Conservation (phyloP, 1,140 invertebrate species). For the Anastrepha obliqua region DNA sequence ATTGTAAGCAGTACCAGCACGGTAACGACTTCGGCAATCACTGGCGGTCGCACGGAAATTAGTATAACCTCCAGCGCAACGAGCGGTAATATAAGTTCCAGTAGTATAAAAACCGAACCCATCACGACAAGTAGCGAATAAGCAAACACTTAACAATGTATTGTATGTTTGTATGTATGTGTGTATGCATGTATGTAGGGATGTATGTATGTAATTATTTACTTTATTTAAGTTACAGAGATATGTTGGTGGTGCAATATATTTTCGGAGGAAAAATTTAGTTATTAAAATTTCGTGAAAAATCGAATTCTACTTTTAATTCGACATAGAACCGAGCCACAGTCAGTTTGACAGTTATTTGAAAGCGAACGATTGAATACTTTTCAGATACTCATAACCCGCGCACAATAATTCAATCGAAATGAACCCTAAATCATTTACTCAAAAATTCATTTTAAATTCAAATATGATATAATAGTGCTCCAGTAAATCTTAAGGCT, state of each 20-base stretch:
- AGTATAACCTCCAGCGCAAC: slow-evolving; percentile 54
- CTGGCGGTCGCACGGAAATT: not conserved
- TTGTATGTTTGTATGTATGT: not conserved
- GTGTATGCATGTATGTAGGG: not conserved
- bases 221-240: not conserved
- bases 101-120: slow-evolving; percentile 76
- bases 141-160: not conserved
- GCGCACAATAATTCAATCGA: too few relatives aligned
- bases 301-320: too few relatives aligned
- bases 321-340: too few relatives aligned
- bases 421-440: too few relatives aligned
- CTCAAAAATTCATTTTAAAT: too few relatives aligned
- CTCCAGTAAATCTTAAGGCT: too few relatives aligned
- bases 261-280: not conserved
- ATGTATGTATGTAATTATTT: not conserved
- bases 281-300: too few relatives aligned
- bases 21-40: slow-evolving; percentile 6
- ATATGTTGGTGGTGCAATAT: too few relatives aligned
- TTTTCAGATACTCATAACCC: too few relatives aligned
- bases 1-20: slow-evolving; percentile 53
- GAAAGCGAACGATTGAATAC: too few relatives aligned
- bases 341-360: too few relatives aligned
- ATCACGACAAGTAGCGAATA: slow-evolving; percentile 75
- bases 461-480: too few relatives aligned
- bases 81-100: slow-evolving; percentile 59